Evolutionary conservation across 2,888 invertebrate genomes (phyloP).

Genomic region (Patella caerulea): DNA sequence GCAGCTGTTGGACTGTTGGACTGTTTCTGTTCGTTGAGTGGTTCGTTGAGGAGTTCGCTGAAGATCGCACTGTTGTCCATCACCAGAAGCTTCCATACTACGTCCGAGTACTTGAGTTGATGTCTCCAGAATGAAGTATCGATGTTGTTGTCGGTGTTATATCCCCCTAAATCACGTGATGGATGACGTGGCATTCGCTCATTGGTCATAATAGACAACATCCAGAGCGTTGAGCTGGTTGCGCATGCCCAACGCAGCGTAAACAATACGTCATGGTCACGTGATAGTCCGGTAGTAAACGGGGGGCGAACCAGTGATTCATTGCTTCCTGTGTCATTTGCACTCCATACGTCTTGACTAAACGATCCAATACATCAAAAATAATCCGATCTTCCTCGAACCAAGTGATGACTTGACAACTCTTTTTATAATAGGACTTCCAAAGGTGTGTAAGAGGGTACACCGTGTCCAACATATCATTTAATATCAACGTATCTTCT

Average conservation of each 20-base stretch:
- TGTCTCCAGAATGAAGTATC: background rate
- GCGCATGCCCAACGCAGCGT: too few species aligned
- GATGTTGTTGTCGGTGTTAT: background rate
- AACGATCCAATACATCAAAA: background rate
- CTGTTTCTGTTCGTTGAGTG: too few species aligned
- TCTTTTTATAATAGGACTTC: too few species aligned
- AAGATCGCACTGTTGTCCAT: too few species aligned
- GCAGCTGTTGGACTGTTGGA: background rate
- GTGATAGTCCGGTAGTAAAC: background rate
- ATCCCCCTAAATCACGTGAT: background rate
- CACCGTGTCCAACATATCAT: too few species aligned
- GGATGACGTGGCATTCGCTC: background rate
- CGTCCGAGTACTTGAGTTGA: too few species aligned
- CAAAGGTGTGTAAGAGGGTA: too few species aligned
- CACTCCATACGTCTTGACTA: background rate
- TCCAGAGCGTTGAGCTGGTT: background rate
- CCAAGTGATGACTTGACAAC: background rate
- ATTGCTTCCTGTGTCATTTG: background rate
- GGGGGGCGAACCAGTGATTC: background rate
- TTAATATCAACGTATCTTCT: too few species aligned
- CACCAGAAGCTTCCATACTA: too few species aligned
- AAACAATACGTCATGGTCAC: background rate
- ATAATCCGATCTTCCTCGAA: background rate
- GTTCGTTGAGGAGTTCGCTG: too few species aligned
- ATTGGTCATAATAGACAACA: background rate